Evolutionary conservation across 2,113 vertebrate species (phyloP), one percentile per base, ranked within the genome.

Genomic region (Brachypteracias leptosomus): DNA sequence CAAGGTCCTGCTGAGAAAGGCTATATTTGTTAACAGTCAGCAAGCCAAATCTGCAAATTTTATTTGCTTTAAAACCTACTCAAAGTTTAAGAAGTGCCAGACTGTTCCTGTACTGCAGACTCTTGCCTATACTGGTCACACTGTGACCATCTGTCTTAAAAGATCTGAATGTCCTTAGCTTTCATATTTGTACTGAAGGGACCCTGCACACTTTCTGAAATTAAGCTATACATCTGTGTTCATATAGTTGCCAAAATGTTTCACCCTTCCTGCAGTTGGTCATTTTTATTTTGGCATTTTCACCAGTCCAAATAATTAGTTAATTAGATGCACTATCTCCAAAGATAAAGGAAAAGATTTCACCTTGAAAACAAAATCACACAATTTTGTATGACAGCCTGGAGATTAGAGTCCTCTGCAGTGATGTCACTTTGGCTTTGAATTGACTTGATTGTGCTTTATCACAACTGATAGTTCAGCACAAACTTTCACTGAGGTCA

Each of bases 271-370:
- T 78, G 36, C 47, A 85, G 51, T 0, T 52, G 65, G 65, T 77
- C 8, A 84, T 78, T 95, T 94, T 91, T 87, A 44, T 88, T 93
- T 85, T 85, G 83, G 86, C 77, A 86, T 93, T 95, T 85, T 86
- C 36, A n/a, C 21, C 74, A 89, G 78, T 13, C 76, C 85, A 96
- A 94, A 88, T 78, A 85, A 95, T 91, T 92, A 88, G 59, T 76
- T 85, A 95, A 96, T 95, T 93, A 85, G 84, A 70, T 75, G 52
- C 29, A 87, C 63, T 94, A 73, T 75, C 66, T 91, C 84, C 74
- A 90, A 79, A 92, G 89, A 96, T 78, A 90, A 96, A 88, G 85
- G 66, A 73, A 79, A 95, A 75, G n/a, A 95, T 83, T 95, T 96
- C 70, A 91, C 87, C 90, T 90, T 95, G 93, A 88, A 94, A 95